A percentile compares a stretch with the other conserved stretches of the same genome.
These are phyloP conservation scores for Anastatus disparis DNA, from an alignment of 1,140 invertebrate species.

Conservation along the genomic window DNA sequence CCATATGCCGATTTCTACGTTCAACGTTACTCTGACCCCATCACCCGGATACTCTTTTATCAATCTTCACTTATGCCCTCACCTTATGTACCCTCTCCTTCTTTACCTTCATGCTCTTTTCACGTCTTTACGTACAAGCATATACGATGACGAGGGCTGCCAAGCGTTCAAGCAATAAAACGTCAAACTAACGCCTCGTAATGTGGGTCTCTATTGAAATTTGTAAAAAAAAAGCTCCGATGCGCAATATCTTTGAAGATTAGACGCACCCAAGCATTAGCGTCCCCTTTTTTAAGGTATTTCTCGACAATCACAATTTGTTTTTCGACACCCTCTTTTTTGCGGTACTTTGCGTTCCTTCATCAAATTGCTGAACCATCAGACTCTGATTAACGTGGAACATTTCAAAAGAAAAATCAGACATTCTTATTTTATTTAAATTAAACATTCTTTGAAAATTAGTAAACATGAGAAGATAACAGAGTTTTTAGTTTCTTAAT, in stretches of 20 bases:
- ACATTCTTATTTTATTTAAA: too few relatives aligned
- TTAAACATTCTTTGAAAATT: too few relatives aligned
- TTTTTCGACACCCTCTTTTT: not conserved
- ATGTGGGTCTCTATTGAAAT: conserved; percentile 5
- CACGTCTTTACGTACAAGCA: too few relatives aligned
- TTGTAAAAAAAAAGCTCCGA: not conserved
- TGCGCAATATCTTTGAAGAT: conserved; percentile 5
- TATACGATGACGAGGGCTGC: not conserved
- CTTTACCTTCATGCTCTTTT: not conserved
- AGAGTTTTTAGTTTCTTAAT: too few relatives aligned
- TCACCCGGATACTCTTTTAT: conserved; percentile 14
- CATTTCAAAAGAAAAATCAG: too few relatives aligned
- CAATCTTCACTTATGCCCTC: not conserved
- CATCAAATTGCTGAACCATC: too few relatives aligned
- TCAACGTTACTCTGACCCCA: not conserved
- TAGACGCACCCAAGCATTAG: too few relatives aligned
- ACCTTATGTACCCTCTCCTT: not conserved
- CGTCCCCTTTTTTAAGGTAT: not conserved
- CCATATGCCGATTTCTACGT: too few relatives aligned
- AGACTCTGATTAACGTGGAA: too few relatives aligned
- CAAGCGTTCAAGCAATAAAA: not conserved
- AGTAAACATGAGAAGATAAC: too few relatives aligned
- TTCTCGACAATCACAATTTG: not conserved
- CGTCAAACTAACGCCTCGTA: not conserved
- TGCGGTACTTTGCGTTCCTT: not conserved